A percentile compares a stretch with the other conserved stretches of the same genome.
These are phyloP conservation scores for Babylonia areolata DNA, from an alignment of 1,140 invertebrate genomes.

Conservation along the genomic window DNA sequence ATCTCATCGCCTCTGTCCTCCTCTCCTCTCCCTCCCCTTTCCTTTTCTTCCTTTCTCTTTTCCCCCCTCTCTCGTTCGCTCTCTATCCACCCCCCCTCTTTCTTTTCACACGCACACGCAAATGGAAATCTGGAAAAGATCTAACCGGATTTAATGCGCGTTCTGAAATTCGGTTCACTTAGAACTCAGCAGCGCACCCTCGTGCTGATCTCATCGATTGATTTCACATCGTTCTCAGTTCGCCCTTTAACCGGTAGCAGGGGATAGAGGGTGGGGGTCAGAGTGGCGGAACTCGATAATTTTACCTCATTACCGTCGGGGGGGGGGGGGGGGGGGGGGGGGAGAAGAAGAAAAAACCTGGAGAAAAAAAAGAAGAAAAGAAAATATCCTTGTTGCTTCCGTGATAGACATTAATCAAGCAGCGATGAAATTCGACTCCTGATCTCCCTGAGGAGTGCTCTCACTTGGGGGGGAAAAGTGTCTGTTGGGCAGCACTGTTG, in stretches of 20 bases:
- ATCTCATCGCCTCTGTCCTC: background rate
- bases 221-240: background rate
- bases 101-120: background rate
- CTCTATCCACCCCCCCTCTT: background rate
- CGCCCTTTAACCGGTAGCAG: too few species aligned
- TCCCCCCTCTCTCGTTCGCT: background rate
- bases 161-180: background rate
- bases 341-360: background rate
- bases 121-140: too few species aligned
- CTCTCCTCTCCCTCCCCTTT: background rate
- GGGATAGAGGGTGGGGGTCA: background rate
- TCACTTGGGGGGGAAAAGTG: too few species aligned
- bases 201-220: background rate
- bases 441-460: too few species aligned
- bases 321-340: background rate
- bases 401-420: too few species aligned
- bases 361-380: too few species aligned
- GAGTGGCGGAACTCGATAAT: background rate
- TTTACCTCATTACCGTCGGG: background rate
- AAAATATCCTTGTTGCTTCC: too few species aligned
- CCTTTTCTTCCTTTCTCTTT: background rate
- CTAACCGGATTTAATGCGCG: too few species aligned
- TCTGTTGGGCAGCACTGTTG: too few species aligned
- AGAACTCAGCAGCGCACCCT: background rate
- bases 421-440: too few species aligned